These are phyloP conservation scores for Enteromius thamalakanensis DNA, from an alignment of 2,797 vertebrate species.

Conservation along the genomic window DNA sequence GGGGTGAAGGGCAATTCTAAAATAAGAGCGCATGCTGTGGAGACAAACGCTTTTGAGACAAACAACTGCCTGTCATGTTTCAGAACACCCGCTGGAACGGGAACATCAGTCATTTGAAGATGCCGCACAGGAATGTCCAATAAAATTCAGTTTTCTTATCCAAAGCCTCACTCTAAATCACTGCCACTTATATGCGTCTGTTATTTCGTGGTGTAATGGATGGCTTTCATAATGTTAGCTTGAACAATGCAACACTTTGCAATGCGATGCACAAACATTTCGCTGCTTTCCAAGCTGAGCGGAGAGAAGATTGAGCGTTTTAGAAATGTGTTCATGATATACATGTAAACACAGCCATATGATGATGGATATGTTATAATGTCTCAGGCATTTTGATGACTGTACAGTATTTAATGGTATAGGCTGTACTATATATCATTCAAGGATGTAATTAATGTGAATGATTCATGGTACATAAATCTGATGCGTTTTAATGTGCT, in stretches of 20 bases:
- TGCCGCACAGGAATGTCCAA: conserved; percentile 48
- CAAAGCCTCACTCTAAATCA: conserved; percentile 54
- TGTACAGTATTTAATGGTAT: background rate
- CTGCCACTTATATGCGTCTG: conserved; percentile 37
- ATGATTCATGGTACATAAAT: too few species aligned
- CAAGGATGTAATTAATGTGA: too few species aligned
- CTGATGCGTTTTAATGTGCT: too few species aligned
- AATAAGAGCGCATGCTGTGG: conserved; percentile 51
- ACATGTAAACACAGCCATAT: conserved; percentile 14
- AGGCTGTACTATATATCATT: background rate
- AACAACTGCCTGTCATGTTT: conserved; percentile 57
- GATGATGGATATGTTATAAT: background rate
- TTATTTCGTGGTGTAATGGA: conserved; percentile 52
- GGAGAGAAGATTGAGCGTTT: background rate
- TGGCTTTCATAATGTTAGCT: conserved; percentile 40
- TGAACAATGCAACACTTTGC: conserved; percentile 1
- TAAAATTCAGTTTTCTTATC: conserved; percentile 50
- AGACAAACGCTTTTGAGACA: conserved; percentile 48
- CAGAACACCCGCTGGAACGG: conserved; percentile 37
- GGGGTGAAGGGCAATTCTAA: conserved; percentile 54
- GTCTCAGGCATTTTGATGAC: background rate
- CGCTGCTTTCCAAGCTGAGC: background rate
- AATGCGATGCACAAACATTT: background rate
- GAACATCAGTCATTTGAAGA: conserved; percentile 56
- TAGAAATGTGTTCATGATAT: background rate